Base-by-base conservation (phyloP, 2,113 vertebrate genomes). In the Rhadina sibilatrix region DNA sequence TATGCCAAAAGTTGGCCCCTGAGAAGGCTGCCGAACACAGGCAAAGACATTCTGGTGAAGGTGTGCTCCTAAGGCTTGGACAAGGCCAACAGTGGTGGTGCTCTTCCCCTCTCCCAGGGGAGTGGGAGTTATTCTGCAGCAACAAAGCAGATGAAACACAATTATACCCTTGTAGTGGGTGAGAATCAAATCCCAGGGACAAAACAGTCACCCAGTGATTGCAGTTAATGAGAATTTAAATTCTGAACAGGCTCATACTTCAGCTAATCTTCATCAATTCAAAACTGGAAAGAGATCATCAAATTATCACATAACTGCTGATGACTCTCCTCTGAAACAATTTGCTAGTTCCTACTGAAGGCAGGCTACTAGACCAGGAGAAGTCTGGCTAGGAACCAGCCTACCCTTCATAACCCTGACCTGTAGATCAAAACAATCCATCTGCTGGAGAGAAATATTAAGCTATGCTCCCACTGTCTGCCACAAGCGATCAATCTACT, bases 1-100 rank as follows among this genome's bases (percentile, higher is more conserved):
- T 84, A 99, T 99, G 68, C 99, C 99, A 56, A 99, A 99, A 5
- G 99, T 99, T 64, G 99, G 99, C 9, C 99, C 99, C 96, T 99
- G 99, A 20, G 99, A 99, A 37, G 99, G 99, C 91, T 99, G 99
- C 3, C 99, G 98, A n/a, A 99, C 99, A 80, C 99, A 99, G 1
- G 99, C 99, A 61, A 99, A 99, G 24, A 99, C 99, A 8, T 99
- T 99, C 74, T 98, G 98, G 28, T 98, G 98, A 69, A 99, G 98
- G 91, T 99, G 99, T 53, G 99, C 99, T 10, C 99, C 99, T 4
- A 99, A 96, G 31, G 99, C 99, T 94, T 99, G 99, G 31, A 99
- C 99, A 89, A 99, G 97, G 8, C 99, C 99, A 0, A 99, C 97
- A 2, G 99, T 99, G 56, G 99, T 99, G 33, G 99, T 99, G 97